Percentiles rank a stretch among this genome's conserved stretches.
phyloP scores from a whole-genome alignment of 2,888 invertebrate species.

The Pristionchus fissidentatus region DNA sequence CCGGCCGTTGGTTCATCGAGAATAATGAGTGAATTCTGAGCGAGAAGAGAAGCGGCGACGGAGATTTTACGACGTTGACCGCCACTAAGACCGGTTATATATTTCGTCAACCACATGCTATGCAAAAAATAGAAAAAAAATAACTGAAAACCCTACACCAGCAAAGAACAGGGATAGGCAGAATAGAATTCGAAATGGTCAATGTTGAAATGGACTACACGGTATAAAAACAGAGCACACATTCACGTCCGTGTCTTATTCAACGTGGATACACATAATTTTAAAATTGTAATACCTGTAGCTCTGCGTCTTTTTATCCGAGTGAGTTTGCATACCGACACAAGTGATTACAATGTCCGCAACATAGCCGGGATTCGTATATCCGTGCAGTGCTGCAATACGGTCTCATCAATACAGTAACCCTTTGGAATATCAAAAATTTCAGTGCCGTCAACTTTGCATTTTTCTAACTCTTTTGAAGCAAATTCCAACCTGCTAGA shows the following conservation, averaged over 20 bases:
- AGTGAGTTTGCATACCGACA: slow-evolving; percentile 68
- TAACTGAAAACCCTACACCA: neutral
- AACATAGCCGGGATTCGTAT: slow-evolving; percentile 12
- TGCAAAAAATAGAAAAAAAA: no score
- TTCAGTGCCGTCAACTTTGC: no score
- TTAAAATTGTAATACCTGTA: slow-evolving; percentile 47
- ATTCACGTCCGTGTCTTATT: no score
- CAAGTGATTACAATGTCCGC: slow-evolving; percentile 54
- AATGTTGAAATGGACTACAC: neutral
- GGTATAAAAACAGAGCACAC: no score
- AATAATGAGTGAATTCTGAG: slow-evolving; percentile 83
- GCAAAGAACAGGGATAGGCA: neutral
- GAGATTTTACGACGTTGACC: slow-evolving; percentile 88
- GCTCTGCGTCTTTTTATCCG: slow-evolving; percentile 63
- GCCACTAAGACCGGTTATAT: slow-evolving; percentile 77
- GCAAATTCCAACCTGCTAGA: slow-evolving; percentile 54
- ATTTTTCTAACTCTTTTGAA: neutral
- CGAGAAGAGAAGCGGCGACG: slow-evolving; percentile 85
- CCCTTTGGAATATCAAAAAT: no score
- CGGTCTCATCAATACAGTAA: no score
- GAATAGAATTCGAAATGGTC: no score
- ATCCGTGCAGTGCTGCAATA: slow-evolving; percentile 41
- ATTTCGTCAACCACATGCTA: neutral
- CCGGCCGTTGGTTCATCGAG: slow-evolving; percentile 78
- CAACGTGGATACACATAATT: no score